These are phyloP conservation scores for Pseudochromis fuscus DNA, from an alignment of 2,797 vertebrate genomes.

Conservation along the genomic window DNA sequence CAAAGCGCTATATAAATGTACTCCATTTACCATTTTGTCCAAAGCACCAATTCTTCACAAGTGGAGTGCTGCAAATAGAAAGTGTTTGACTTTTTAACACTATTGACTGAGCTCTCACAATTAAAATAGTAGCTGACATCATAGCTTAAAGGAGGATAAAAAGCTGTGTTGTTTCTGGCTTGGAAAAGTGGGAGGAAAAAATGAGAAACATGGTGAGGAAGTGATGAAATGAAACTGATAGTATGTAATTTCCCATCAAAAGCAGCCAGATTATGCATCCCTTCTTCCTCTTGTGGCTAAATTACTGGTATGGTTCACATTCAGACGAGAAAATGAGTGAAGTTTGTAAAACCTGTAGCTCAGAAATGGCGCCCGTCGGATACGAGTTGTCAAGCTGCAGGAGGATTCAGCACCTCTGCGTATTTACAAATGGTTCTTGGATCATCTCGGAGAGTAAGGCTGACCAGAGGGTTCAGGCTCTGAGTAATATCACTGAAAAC, in stretches of 20 bases:
- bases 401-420: background rate
- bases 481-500: background rate
- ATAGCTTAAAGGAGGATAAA: background rate
- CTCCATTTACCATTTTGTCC: too few relatives aligned
- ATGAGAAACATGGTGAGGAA: background rate
- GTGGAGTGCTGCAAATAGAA: too few relatives aligned
- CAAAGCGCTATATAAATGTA: too few relatives aligned
- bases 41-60: background rate
- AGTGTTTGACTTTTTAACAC: too few relatives aligned
- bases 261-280: background rate
- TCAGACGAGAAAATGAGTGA: slow-evolving; percentile 21
- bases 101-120: too few relatives aligned
- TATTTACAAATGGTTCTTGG: slow-evolving; percentile 1
- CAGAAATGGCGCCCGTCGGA: background rate
- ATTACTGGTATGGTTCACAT: background rate
- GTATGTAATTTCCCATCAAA: slow-evolving; percentile 11
- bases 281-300: background rate
- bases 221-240: background rate
- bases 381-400: slow-evolving; percentile 1
- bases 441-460: slow-evolving; percentile 1
- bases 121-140: background rate
- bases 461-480: background rate
- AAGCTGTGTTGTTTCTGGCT: background rate
- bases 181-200: background rate
- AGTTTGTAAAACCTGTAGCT: slow-evolving; percentile 3